Evolutionary conservation across 2,888 invertebrate genomes (phyloP), one percentile per base, ranked within the genome.

Genomic region (Phyllotreta cruciferae): DNA sequence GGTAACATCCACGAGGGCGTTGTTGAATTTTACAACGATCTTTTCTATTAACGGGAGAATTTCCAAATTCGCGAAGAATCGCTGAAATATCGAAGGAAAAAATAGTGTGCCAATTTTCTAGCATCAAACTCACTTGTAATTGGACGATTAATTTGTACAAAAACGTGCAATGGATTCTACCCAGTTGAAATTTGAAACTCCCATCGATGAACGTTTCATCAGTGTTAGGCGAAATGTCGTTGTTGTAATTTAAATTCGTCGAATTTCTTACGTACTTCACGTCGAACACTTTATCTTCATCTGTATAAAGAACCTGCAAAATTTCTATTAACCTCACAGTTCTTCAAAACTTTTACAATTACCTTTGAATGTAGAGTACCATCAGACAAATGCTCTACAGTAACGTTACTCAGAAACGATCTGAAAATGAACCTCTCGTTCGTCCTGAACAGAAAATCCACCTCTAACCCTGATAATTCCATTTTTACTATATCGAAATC

Each of bases 281-380:
- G 74, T 93, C 92, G 66, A 92, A 83, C 0, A 93, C 89, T 75
- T 90, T 90, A 75, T 93, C 92, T 74, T 92, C 92, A 68, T 93
- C 92, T 0, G 91, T 88, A 77, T 88, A 87, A 24, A 92, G 79
- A 61, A 92, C 83, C 91, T 91, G 76, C 3, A 77, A 74, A 56
- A 61, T 11, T n/a, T 8, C 14, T 41, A 11, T 39, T 60, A 13
- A 13, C 14, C 42, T 42, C 42, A 24, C 4, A 37, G 38, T 9
- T 4, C 41, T n/a, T 55, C 5, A 7, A 39, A 36, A 34, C 9
- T 4, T 24, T 49, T 52, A 14, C 38, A 42, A 24, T 66, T 75
- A 90, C 90, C 84, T 90, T 91, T 0, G 89, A 87, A 76, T 92
- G 93, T 8, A 93, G 81, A 0, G 92, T 91, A 50, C 88, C 85